phyloP scores from a whole-genome alignment of 2,888 invertebrate species.

The Drosophila macrospina region DNA sequence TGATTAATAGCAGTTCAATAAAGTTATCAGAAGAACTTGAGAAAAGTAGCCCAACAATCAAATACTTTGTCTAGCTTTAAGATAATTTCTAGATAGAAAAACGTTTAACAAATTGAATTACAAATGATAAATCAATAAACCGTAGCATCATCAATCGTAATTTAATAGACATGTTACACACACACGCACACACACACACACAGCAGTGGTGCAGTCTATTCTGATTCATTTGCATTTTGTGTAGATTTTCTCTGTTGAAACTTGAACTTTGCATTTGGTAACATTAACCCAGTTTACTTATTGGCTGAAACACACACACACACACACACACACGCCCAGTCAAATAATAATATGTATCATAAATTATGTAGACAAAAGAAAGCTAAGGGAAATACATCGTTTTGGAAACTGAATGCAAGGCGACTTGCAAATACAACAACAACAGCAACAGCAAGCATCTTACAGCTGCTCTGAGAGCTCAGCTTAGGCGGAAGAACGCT shows the following conservation, averaged over 20 bases:
- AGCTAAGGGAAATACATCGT: slow-evolving; percentile 51
- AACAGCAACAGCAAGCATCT: background rate
- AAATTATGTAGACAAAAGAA: slow-evolving; percentile 56
- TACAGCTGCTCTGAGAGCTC: background rate
- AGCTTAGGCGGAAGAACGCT: slow-evolving; percentile 29
- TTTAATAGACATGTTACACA: slow-evolving; percentile 13
- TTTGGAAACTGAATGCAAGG: slow-evolving; percentile 35
- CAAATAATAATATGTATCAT: slow-evolving; percentile 44
- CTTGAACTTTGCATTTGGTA: slow-evolving; percentile 42
- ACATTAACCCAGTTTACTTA: slow-evolving; percentile 75
- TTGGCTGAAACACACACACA: slow-evolving; percentile 68
- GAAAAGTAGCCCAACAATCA: slow-evolving; percentile 15
- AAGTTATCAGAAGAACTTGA: slow-evolving; percentile 17
- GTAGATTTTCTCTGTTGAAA: slow-evolving; percentile 40
- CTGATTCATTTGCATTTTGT: slow-evolving; percentile 62
- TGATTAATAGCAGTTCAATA: slow-evolving; percentile 43
- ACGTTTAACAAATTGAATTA: slow-evolving; percentile 29
- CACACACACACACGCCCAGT: slow-evolving; percentile 68
- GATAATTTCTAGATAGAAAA: background rate
- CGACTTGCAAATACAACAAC: slow-evolving; percentile 67
- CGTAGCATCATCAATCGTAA: slow-evolving; percentile 19
- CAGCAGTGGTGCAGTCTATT: slow-evolving; percentile 9
- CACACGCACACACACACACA: no score
- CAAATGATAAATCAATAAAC: slow-evolving; percentile 53
- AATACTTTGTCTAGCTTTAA: slow-evolving; percentile 21